Percentiles rank a stretch among this genome's conserved stretches.
phyloP scores from a whole-genome alignment of 2,888 invertebrate genomes.

The Ephialtes manifestator region DNA sequence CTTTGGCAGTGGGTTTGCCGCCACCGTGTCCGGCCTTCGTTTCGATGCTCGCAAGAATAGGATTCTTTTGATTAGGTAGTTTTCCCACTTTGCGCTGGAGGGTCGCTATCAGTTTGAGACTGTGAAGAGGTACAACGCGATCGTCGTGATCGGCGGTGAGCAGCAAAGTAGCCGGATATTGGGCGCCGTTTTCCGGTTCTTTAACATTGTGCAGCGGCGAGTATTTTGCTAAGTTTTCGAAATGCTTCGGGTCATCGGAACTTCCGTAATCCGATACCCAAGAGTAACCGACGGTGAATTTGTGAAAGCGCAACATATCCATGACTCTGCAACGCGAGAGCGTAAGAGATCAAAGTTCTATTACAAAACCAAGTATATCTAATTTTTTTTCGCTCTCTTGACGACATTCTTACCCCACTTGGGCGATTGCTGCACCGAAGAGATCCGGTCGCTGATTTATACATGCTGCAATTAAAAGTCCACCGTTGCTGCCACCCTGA shows the following conservation, averaged over 20 bases:
- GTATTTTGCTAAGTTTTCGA: constrained; percentile 93
- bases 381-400: constrained; percentile 16
- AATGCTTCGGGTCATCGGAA: constrained; percentile 95
- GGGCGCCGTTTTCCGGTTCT: constrained; percentile 88
- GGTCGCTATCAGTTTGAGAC: constrained; percentile 97
- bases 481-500: constrained; percentile 99
- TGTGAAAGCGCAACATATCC: constrained; percentile 99
- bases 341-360: constrained; percentile 46
- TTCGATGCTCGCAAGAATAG: constrained; percentile 95
- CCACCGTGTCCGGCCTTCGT: constrained; percentile 98
- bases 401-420: constrained; percentile 93
- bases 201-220: constrained; percentile 97
- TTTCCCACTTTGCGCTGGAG: constrained; percentile 92
- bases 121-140: constrained; percentile 98
- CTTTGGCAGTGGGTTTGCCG: constrained; percentile 98
- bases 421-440: constrained; percentile 96
- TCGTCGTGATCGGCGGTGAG: constrained; percentile 99
- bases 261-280: constrained; percentile 99
- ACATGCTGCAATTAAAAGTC: constrained; percentile 97
- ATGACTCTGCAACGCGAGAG: constrained; percentile 90
- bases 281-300: constrained; percentile 98
- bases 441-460: constrained; percentile 98
- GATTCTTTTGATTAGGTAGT: constrained; percentile 91
- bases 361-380: constrained; percentile 7
- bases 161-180: constrained; percentile 97